Percentiles rank a stretch among this genome's conserved stretches.
phyloP scores from a whole-genome alignment of 2,113 vertebrate species.

The Gobio gobio region DNA sequence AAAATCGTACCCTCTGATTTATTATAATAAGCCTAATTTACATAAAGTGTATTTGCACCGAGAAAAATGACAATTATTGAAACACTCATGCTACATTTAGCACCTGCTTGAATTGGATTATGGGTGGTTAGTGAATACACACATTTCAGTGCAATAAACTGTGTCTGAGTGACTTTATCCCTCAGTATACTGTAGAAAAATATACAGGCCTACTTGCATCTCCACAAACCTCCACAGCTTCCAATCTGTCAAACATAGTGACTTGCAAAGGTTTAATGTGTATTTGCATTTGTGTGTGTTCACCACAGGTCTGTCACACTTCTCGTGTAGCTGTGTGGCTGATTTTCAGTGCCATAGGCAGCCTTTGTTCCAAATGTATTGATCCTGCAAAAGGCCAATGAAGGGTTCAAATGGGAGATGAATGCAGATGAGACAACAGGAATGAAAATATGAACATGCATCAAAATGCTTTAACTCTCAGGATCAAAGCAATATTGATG shows the following conservation, averaged over 20 bases:
- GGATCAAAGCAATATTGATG: background rate
- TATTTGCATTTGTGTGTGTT: background rate
- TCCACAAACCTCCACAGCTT: constrained; percentile 33
- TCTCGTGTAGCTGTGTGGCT: constrained; percentile 25
- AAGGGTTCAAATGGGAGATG: background rate
- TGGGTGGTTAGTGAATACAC: too few relatives aligned
- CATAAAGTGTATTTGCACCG: too few relatives aligned
- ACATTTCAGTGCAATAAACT: too few relatives aligned
- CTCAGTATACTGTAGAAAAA: too few relatives aligned
- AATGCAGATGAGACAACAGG: constrained; percentile 35
- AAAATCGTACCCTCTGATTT: too few relatives aligned
- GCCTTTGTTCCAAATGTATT: constrained; percentile 42
- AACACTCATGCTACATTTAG: too few relatives aligned
- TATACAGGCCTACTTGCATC: constrained; percentile 1
- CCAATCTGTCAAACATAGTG: constrained; percentile 23
- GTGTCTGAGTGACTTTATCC: too few relatives aligned
- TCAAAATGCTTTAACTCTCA: background rate
- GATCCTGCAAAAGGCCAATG: constrained; percentile 38
- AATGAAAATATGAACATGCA: background rate
- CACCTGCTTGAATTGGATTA: too few relatives aligned
- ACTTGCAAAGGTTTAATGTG: background rate
- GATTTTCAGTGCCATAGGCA: constrained; percentile 38
- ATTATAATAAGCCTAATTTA: too few relatives aligned
- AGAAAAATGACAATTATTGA: too few relatives aligned
- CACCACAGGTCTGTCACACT: constrained; percentile 38